A percentile compares a stretch with the other conserved stretches of the same genome.
Conservation (phyloP, 1,140 invertebrate genomes). For the Drosophila ironensis region DNA sequence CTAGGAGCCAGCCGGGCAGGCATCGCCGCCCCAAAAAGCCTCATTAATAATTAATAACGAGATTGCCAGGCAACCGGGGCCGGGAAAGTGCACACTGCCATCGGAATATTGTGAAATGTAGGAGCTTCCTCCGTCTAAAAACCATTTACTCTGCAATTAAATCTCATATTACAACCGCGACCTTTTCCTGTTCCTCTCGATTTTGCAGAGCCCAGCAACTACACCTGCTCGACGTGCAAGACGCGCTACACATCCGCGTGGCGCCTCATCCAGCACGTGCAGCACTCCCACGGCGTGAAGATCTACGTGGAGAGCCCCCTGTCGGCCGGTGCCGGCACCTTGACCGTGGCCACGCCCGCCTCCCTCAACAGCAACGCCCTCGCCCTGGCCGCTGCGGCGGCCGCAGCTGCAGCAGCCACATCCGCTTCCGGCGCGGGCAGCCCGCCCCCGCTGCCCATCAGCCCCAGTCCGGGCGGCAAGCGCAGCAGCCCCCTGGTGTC, state of each 20-base stretch:
- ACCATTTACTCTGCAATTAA: no score
- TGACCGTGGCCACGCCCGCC: conserved; percentile 68
- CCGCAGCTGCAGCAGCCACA: conserved; percentile 38
- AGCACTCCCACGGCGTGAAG: conserved; percentile 95
- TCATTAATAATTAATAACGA: conserved; percentile 70
- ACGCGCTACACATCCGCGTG: conserved; percentile 94
- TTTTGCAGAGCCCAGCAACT: conserved; percentile 97
- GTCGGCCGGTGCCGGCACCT: conserved; percentile 21
- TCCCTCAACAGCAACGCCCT: conserved; percentile 49
- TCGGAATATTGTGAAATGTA: no score
- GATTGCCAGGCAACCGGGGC: conserved; percentile 51
- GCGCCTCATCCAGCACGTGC: conserved; percentile 96
- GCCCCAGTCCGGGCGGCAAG: conserved; percentile 35
- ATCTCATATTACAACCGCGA: no score
- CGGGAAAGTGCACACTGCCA: no score
- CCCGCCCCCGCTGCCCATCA: conserved; percentile 53
- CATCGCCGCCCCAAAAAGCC: conserved; percentile 1
- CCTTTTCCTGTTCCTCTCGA: conserved; percentile 43
- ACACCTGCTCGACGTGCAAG: conserved; percentile 97
- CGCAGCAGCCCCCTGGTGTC: conserved; percentile 20
- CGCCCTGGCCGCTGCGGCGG: conserved; percentile 42
- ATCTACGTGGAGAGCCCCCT: conserved; percentile 90
- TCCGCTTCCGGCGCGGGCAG: conserved; percentile 15
- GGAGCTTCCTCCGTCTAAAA: no score
- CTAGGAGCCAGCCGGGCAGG: not conserved